Percentiles rank a stretch among this genome's conserved stretches.
phyloP scores from a whole-genome alignment of 2,797 vertebrate species.

The Lacerta bilineata region DNA sequence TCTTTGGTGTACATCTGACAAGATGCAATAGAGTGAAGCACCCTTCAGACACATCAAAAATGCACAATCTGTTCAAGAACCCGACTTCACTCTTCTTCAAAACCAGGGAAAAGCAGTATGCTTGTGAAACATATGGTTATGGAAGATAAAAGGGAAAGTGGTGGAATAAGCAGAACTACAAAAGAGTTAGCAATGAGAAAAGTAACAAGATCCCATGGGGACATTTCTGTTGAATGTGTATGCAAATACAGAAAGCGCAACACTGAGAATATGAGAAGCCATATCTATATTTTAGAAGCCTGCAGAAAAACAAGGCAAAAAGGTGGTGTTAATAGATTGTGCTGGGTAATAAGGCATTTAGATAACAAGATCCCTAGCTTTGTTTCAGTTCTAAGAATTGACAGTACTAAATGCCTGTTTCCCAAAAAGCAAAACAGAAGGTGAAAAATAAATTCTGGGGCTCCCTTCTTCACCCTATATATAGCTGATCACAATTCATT shows the following conservation, averaged over 20 bases:
- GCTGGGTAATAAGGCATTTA: slow-evolving; percentile 11
- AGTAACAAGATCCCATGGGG: slow-evolving; percentile 20
- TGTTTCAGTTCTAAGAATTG: slow-evolving; percentile 14
- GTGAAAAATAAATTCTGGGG: background rate
- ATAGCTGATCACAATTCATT: slow-evolving; percentile 20
- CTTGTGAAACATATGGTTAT: slow-evolving; percentile 1
- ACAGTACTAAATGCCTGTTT: slow-evolving; percentile 6
- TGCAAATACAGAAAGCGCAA: slow-evolving; percentile 8
- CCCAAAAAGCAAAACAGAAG: background rate
- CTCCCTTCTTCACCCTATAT: slow-evolving; percentile 18
- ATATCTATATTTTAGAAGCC: background rate
- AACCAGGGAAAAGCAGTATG: background rate
- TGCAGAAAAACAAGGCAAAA: background rate
- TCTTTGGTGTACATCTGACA: background rate
- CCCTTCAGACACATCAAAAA: background rate
- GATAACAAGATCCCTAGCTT: background rate
- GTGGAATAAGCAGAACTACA: slow-evolving; percentile 16
- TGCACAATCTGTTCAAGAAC: background rate
- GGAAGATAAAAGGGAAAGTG: slow-evolving; percentile 3
- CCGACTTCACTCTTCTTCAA: slow-evolving; percentile 1
- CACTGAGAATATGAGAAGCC: background rate
- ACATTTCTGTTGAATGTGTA: slow-evolving; percentile 11
- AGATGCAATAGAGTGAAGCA: background rate
- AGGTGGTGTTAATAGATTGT: background rate
- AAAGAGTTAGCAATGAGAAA: slow-evolving; percentile 1